phyloP scores from a whole-genome alignment of 2,888 invertebrate species.

The Copidosoma aretas region DNA sequence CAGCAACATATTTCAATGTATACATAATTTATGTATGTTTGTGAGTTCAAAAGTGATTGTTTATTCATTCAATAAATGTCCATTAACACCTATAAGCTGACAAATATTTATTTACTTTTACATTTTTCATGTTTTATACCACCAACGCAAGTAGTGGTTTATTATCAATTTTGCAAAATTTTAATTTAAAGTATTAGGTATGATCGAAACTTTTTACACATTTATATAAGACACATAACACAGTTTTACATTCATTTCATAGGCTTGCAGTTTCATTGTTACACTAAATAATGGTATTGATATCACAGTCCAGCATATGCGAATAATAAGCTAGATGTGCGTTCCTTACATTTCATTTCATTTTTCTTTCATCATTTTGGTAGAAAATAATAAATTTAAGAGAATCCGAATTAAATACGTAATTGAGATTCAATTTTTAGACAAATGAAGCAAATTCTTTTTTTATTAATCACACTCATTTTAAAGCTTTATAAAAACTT shows the following conservation, averaged over 20 bases:
- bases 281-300: not conserved
- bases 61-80: not conserved
- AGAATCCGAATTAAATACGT: too few species aligned
- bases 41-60: not conserved
- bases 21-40: not conserved
- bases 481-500: too few species aligned
- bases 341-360: not conserved
- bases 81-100: not conserved
- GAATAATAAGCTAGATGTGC: conserved; percentile 26
- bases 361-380: too few species aligned
- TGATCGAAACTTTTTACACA: not conserved
- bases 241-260: conserved; percentile 1
- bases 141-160: not conserved
- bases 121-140: not conserved
- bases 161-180: not conserved
- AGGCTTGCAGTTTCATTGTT: not conserved
- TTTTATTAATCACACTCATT: too few species aligned
- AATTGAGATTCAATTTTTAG: too few species aligned
- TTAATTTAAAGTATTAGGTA: not conserved
- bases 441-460: too few species aligned
- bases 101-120: not conserved
- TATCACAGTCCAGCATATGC: conserved; percentile 25
- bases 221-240: not conserved
- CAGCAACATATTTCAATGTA: conserved; percentile 3
- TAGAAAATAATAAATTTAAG: too few species aligned